Percentiles rank a stretch among this genome's conserved stretches.
Conservation (phyloP, 2,797 vertebrate genomes). For the Sebastes ruberrimus region DNA sequence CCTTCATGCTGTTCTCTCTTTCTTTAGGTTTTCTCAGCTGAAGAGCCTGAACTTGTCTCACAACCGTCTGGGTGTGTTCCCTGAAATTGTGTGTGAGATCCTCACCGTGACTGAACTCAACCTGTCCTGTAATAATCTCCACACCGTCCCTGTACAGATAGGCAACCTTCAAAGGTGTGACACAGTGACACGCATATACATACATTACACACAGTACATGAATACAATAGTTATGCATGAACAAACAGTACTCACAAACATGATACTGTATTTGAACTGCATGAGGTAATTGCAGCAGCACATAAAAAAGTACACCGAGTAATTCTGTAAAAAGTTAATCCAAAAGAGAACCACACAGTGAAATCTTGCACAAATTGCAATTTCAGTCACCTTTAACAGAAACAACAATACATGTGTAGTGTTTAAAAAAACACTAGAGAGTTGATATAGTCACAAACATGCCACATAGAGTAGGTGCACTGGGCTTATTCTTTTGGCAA, state of each 20-base stretch:
- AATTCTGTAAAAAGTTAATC: not conserved
- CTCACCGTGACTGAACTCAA: slow-evolving; percentile 93
- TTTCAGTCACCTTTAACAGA: not conserved
- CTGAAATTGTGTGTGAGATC: slow-evolving; percentile 91
- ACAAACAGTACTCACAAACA: not conserved
- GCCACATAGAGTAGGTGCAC: not conserved
- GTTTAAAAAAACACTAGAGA: not conserved
- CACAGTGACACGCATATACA: not conserved
- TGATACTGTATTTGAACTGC: not conserved
- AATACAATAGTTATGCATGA: not conserved
- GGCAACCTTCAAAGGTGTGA: slow-evolving; percentile 89
- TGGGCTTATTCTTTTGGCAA: not conserved
- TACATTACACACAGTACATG: not conserved
- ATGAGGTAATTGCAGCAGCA: not conserved
- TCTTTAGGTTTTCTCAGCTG: slow-evolving; percentile 91
- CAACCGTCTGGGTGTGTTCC: slow-evolving; percentile 93
- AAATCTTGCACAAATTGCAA: not conserved
- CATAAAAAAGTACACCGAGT: not conserved
- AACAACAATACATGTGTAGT: not conserved
- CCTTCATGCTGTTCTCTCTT: slow-evolving; percentile 3
- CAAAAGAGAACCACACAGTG: not conserved
- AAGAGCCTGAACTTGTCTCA: slow-evolving; percentile 96
- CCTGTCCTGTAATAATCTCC: slow-evolving; percentile 92
- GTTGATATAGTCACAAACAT: not conserved
- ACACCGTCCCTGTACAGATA: slow-evolving; percentile 84